A percentile compares a stretch with the other conserved stretches of the same genome.
Conservation (phyloP, 1,140 invertebrate species). For the Trigoniulus corallinus region DNA sequence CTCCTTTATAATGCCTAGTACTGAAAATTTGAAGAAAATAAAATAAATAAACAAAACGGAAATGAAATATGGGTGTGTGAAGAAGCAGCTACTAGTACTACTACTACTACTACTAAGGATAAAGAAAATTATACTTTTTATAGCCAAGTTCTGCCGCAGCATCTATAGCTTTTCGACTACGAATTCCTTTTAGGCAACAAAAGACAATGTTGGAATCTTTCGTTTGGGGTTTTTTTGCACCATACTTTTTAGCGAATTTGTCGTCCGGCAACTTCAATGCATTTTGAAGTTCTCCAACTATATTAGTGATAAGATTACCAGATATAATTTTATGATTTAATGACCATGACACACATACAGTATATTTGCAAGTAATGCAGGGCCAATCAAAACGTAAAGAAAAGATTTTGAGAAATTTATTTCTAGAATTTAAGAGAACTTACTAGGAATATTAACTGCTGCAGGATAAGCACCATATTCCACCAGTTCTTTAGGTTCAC, state of each 20-base stretch:
- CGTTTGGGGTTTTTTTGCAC: slow-evolving; percentile 5
- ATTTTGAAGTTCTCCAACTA: slow-evolving; percentile 8
- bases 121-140: no score
- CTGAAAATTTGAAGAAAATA: no score
- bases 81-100: no score
- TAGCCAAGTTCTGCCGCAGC: no score
- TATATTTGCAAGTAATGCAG: background rate
- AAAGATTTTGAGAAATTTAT: background rate
- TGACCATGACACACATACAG: no score
- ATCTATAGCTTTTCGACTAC: background rate
- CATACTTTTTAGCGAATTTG: slow-evolving; percentile 8
- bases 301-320: background rate
- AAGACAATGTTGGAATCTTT: slow-evolving; percentile 4
- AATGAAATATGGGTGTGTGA: no score
- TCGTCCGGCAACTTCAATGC: slow-evolving; percentile 9
- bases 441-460: slow-evolving; percentile 16
- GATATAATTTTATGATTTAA: no score
- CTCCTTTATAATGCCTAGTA: no score
- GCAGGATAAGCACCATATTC: slow-evolving; percentile 14
- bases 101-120: no score
- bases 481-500: slow-evolving; percentile 14
- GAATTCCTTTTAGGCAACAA: background rate
- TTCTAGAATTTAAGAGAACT: background rate
- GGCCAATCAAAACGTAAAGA: background rate
- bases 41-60: no score